Evolutionary conservation across 2,888 invertebrate genomes (phyloP), one percentile per base, ranked within the genome.

Genomic region (Drosophila neonasuta): DNA sequence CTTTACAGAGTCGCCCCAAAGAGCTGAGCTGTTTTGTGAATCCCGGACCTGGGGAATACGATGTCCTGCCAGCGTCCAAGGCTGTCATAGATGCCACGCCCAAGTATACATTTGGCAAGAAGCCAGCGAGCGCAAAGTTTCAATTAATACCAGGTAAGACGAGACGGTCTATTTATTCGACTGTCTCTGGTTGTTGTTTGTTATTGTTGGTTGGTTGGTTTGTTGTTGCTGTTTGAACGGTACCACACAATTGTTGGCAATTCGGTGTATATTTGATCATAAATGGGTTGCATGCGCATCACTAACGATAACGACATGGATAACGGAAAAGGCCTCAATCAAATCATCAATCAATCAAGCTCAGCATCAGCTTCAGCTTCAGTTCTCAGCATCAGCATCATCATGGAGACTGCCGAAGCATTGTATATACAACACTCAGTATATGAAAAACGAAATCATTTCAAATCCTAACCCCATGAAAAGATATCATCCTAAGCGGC

Each of bases 31-130:
- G 73, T 17, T 90, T 93, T 79, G 92, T 92, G 4, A 96, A 96
- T 20, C 97, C 97, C 2, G 96, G 97, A 6, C 97, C 97, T 0
- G 97, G 97, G n/a, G 96, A 96, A 90, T 97, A 97, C 90, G 94
- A 96, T 90, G 95, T 96, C 1, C 94, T 94, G 86, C 95, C 95
- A 79, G 93, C 95, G 0, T 91, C 92, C 39, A 92, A 92, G 74
- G 92, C 91, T 3, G 77, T 88, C 13, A 80, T 86, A 9, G 88
- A 89, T 67, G 74, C 90, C 20, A 93, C 95, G 52, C 95, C 95
- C 60, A 93, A 94, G 84, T 96, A 94, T 89, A 94, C 95, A 52
- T 96, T 96, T 88, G 95, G 96, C 79, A 92, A 93, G 74, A 95
- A 94, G 90, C 93, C 93, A 9, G 92, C 93, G 66, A 89, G 92